Conservation (phyloP, 2,797 vertebrate genomes). For the Acanthurus tractus region DNA sequence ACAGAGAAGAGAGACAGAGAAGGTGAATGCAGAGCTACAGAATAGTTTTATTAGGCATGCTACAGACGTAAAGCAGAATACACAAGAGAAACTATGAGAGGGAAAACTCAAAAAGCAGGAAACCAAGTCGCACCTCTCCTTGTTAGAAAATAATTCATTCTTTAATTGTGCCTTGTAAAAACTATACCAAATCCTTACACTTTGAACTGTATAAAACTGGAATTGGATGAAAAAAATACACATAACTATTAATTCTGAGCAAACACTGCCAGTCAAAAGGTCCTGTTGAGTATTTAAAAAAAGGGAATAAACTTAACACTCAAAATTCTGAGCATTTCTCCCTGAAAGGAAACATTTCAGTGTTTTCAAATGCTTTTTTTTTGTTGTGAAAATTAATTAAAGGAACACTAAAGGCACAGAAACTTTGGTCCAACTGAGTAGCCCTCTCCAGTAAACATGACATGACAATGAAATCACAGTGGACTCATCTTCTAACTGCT, state of each 20-base stretch:
- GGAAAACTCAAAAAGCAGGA: constrained; percentile 78
- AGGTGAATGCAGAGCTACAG: constrained; percentile 93
- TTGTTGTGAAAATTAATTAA: constrained; percentile 89
- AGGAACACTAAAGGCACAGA: constrained; percentile 99
- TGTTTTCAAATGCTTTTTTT: constrained; percentile 46
- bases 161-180: constrained; percentile 97
- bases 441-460: constrained; percentile 91
- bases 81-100: constrained; percentile 79
- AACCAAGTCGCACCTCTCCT: constrained; percentile 89
- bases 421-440: constrained; percentile 98
- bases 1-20: constrained; percentile 86
- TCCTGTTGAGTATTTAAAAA: constrained; percentile 41
- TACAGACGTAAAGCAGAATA: constrained; percentile 94
- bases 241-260: constrained; percentile 87
- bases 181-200: constrained; percentile 92
- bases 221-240: constrained; percentile 92
- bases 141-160: constrained; percentile 93
- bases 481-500: constrained; percentile 86
- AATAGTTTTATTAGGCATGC: constrained; percentile 99
- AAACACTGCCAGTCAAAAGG: constrained; percentile 82
- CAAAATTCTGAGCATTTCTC: constrained; percentile 19
- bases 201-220: constrained; percentile 92
- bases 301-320: constrained; percentile 19
- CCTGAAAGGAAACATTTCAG: constrained; percentile 37
- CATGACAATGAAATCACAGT: constrained; percentile 90